Base-by-base conservation (phyloP, 2,797 vertebrate species). In the Galago senegalensis region DNA sequence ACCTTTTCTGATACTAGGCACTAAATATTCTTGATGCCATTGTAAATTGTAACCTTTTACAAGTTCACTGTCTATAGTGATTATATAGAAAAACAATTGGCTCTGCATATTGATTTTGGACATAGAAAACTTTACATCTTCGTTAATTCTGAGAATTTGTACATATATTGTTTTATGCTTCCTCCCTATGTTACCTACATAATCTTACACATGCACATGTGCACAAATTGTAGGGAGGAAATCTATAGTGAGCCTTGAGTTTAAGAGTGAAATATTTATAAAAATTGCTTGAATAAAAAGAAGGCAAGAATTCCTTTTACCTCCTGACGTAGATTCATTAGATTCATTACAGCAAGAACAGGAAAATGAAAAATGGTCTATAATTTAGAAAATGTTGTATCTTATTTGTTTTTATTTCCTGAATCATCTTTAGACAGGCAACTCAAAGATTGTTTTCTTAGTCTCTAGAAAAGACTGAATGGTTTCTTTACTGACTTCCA, bases 331-430 rank as follows among this genome's bases (percentile, higher is more conserved):
- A 75, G 17, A 80, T 27, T 86, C 37, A 81, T 67, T 90, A 67
- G 25, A 49, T 89, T 49, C 46, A 25, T 7, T 77, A n/a, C 23
- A 87, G 29, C 29, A 88, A 90, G 5, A 34, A 79, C 79, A 87
- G 34, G 37, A 92, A 89, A 93, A 49, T 25, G 79, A 29, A 21
- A 91, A 80, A 87, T 82, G 16, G 4, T 23, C 37, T 46, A 86
- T 14, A n/a, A 80, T 53, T 79, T 84, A 27, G 34, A 94, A 84
- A 88, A 63, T 67, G 65, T 18, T 85, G 34, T 53, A 69, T 65
- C 2, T 69, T 75, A 56, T 63, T 91, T 94, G 83, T 89, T 69
- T 43, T 73, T 60, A 73, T 90, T 93, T 91, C 5, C 29, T 90
- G 27, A 90, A 79, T 90, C 11, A 82, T 25, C 12, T 93, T 69